Conservation (phyloP, 1,140 invertebrate species). For the Dendrolimus kikuchii region DNA sequence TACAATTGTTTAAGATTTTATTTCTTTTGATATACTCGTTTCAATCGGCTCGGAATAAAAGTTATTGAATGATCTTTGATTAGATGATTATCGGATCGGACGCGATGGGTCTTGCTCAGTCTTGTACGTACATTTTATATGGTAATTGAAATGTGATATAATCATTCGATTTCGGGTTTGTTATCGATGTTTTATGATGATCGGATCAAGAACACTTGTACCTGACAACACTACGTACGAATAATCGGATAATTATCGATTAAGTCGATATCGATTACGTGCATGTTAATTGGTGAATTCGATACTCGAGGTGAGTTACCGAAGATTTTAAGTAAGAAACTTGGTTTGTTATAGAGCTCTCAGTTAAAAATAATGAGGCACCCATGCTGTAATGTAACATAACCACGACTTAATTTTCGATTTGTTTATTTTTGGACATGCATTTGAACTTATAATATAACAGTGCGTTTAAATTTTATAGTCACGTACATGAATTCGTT, state of each 20-base stretch:
- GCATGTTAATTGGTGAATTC: slow-evolving; percentile 46
- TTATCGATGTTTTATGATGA: slow-evolving; percentile 50
- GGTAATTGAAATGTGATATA: slow-evolving; percentile 68
- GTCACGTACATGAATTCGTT: too few species aligned
- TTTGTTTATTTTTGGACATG: too few species aligned
- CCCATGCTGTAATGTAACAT: too few species aligned
- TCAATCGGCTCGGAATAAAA: slow-evolving; percentile 47
- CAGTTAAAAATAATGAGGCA: too few species aligned
- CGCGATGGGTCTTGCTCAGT: slow-evolving; percentile 32
- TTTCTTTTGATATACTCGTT: slow-evolving; percentile 11
- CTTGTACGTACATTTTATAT: slow-evolving; percentile 60
- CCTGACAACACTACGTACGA: slow-evolving; percentile 23
- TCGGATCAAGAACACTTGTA: slow-evolving; percentile 34
- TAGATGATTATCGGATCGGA: slow-evolving; percentile 60
- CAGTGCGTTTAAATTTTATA: too few species aligned
- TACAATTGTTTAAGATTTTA: slow-evolving; percentile 16
- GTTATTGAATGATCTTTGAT: slow-evolving; percentile 65
- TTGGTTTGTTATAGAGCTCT: too few species aligned
- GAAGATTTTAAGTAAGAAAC: too few species aligned
- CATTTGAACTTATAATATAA: too few species aligned
- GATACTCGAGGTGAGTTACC: not conserved
- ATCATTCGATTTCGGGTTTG: slow-evolving; percentile 50
- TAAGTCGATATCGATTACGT: slow-evolving; percentile 50
- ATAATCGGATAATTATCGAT: slow-evolving; percentile 40
- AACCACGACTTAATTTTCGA: too few species aligned